Evolutionary conservation across 1,140 invertebrate species (phyloP), one percentile per base, ranked within the genome.

Genomic region (Heliconius melpomene): DNA sequence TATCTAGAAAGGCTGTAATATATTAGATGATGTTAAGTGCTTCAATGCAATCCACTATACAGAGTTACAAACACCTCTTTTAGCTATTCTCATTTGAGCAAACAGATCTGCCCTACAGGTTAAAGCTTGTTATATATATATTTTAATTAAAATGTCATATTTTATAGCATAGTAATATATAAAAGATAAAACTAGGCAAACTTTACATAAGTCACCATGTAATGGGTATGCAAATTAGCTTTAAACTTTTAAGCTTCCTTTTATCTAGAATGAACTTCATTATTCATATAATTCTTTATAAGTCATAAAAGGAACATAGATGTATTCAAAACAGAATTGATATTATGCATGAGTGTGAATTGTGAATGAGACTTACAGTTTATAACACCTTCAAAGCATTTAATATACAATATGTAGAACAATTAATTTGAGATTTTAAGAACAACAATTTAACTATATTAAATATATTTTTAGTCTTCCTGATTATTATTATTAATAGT

Each of bases 241-340:
- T 50, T 74, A 52, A 74, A 50, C 26, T 7, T 46, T 50, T 74
- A 74, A 75, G 50, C 26, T 36, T 3, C 13, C 50, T 75, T 75
- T 75, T 32, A 75, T 75, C 13, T 36, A 54, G 57, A 66, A 6
- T 29, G 16, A 26, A 66, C 11, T 66, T 66, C n/a, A 66, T 66
- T 29, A 29, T 29, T 66, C 23, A 66, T 66, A 60, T 66, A 26
- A 66, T 66, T 66, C 26, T 29, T 26, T 66, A 66, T 66, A 66
- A 26, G 60, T 66, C 60, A 16, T 66, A 26, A 66, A 66, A 29
- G 5, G 5, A 66, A 66, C 9, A 66, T 66, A 26, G 6, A 16
- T 26, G 5, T 60, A 60, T 60, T 60, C 54, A 60, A 60, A 60
- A 60, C n/a, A 9, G 54, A 9, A 26, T 60, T 60, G 23, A 66